Base-by-base conservation (phyloP, 2,113 vertebrate genomes). In the Australoheros scitulus region DNA sequence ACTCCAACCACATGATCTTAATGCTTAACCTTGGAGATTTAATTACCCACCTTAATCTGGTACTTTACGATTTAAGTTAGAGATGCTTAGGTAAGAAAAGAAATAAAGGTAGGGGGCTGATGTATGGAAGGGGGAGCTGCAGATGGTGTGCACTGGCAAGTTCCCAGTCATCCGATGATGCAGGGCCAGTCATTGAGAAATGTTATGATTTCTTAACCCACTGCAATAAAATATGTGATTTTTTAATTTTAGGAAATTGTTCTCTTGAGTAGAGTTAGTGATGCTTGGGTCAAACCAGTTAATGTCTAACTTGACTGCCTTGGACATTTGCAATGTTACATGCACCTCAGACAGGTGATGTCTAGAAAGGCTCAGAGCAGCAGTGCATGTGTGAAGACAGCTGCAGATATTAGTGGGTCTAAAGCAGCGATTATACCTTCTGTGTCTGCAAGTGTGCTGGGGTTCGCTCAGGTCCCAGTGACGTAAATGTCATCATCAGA, bases 301-400 rank as follows among this genome's bases (percentile, higher is more conserved):
- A 47, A 18, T 7, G 41, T 29, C 22, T 41, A 11, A 11, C 9
- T 0, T 2, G 2, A 15, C 64, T 47, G 22, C 7, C 63, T 26
- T 17, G 7, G 41, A 47, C 0, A 6, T 47, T 68, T 47, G 64
- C 47, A 26, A 0, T 20, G 0, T 47, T 2, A 18, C 64, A 47
- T 68, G 14, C 22, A 68, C 64, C 38, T 18, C 64, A 68, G 64
- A 47, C 22, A 43, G 63, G 38, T 43, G 22, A 47, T 3, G 0
- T 1, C 38, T 11, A 38, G 36, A 38, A 10, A 38, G 36, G 36
- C 9, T 29, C 29, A 29, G 29, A 29, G 3, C 22, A 47, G 3
- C 22, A 26, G 9, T 17, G 64, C 22, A 1, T 7, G 10, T 47
- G 38, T 68, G 64, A 18, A 68, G 47, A 0, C 64, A 0, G 2